Conservation (phyloP, 2,888 invertebrate genomes). For the Teleiodes luculella region DNA sequence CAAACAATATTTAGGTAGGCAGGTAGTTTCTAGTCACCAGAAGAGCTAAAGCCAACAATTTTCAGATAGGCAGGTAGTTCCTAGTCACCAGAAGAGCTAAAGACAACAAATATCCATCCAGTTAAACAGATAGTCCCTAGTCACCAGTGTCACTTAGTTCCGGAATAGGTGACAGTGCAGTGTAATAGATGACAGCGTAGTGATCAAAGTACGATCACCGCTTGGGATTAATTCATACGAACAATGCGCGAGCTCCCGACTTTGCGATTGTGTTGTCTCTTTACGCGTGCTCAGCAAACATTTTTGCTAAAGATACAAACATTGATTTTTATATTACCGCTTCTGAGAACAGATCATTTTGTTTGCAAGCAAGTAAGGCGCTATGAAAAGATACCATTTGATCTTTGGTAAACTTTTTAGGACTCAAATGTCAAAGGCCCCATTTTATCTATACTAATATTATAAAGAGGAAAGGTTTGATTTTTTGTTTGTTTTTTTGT, state of each 20-base stretch:
- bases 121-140: too few relatives aligned
- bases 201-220: conserved; percentile 25
- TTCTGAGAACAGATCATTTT: background rate
- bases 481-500: too few relatives aligned
- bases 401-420: too few relatives aligned
- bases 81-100: too few relatives aligned
- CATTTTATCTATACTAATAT: too few relatives aligned
- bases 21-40: too few relatives aligned
- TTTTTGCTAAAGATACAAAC: conserved; percentile 17
- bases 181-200: conserved; percentile 3
- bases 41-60: too few relatives aligned
- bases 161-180: background rate
- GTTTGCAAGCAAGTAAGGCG: background rate
- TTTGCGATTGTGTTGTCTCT: conserved; percentile 39
- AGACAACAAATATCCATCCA: too few relatives aligned
- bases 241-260: conserved; percentile 36
- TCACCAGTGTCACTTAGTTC: background rate
- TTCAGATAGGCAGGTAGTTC: too few relatives aligned
- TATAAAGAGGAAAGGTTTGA: too few relatives aligned
- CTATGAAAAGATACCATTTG: background rate
- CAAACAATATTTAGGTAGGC: too few relatives aligned
- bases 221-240: conserved; percentile 34
- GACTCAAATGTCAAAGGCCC: too few relatives aligned
- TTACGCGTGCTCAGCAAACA: conserved; percentile 41
- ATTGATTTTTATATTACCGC: background rate